phyloP scores from a whole-genome alignment of 2,113 vertebrate species.

The Agapornis roseicollis region DNA sequence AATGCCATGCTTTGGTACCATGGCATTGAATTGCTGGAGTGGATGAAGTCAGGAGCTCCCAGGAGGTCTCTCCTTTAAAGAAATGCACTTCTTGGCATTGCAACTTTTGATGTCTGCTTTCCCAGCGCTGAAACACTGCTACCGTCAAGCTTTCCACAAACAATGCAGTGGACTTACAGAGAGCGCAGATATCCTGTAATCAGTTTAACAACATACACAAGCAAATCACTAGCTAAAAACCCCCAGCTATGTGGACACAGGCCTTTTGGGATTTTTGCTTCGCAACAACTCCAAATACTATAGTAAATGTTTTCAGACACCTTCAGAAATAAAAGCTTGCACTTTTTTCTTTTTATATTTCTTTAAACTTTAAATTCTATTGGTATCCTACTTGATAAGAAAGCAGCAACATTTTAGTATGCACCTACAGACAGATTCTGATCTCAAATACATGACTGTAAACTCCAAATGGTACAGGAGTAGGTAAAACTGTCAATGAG shows the following conservation, averaged over 20 bases:
- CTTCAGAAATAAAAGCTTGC: not conserved
- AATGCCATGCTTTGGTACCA: not conserved
- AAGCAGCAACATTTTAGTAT: not conserved
- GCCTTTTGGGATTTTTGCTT: not conserved
- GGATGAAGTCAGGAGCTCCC: not conserved
- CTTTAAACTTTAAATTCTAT: not conserved
- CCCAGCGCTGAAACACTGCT: not conserved
- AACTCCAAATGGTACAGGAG: not conserved
- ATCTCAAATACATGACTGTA: not conserved
- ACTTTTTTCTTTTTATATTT: not conserved
- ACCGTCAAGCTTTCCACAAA: not conserved
- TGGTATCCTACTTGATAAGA: not conserved
- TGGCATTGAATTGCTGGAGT: not conserved
- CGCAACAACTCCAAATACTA: not conserved
- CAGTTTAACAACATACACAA: not conserved
- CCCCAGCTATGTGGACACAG: not conserved
- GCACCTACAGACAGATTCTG: not conserved
- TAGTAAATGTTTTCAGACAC: not conserved
- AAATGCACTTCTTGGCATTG: not conserved
- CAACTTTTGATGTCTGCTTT: not conserved
- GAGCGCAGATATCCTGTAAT: not conserved
- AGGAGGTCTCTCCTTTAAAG: not conserved
- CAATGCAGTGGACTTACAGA: not conserved
- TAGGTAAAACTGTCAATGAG: not conserved
- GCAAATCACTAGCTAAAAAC: not conserved